Base-by-base conservation (phyloP, 1,140 invertebrate species). In the Brachionus manjavacas region DNA sequence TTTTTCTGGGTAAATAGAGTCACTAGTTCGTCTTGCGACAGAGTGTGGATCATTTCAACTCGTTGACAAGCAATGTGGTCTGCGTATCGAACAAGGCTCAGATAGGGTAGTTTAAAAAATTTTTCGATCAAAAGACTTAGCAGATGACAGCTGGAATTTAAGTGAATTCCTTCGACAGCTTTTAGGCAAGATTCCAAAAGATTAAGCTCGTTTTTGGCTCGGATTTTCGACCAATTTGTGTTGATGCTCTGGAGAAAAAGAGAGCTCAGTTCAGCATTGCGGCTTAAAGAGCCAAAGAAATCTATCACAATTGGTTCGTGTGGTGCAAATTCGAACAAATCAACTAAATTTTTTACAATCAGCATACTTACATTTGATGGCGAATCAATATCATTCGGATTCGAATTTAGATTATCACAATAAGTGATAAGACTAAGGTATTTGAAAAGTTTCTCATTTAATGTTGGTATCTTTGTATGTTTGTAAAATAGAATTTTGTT, bases 221-320 rank as follows among this genome's bases (percentile, higher is more conserved):
- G 85, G 4, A 91, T 86, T 84, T 90, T 88, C 89, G 91, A 43
- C 91, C 92, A 85, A 90, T 92, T 86, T 4, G 90, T 87, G 87
- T 89, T 88, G 20, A 94, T 91, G 9, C 93, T 93, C 86, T 94
- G 92, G 46, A 95, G 90, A 86, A 95, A 91, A 20, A 94, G 86
- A 20, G 92, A 92, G 85, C 93, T 94, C 0, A 93, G 92, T 1
- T 91, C 90, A 3, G 92, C 87, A 86, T 93, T 93, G 86, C 92
- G 90, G 87, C 93, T 92, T 68, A 93, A 90, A 52, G 92, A 91
- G 83, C 92, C 35, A 55, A 83, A 70, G 11, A 83, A 28, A 39
- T 83, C 39, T 3, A 25, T 83, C 92, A 91, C 80, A 93, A 90
- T 9, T 93, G 86, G 20, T 43, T 81, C 79, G 28, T 46, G 8